Evolutionary conservation across 1,140 invertebrate genomes (phyloP).

Genomic region (Drosophila prosaltans): DNA sequence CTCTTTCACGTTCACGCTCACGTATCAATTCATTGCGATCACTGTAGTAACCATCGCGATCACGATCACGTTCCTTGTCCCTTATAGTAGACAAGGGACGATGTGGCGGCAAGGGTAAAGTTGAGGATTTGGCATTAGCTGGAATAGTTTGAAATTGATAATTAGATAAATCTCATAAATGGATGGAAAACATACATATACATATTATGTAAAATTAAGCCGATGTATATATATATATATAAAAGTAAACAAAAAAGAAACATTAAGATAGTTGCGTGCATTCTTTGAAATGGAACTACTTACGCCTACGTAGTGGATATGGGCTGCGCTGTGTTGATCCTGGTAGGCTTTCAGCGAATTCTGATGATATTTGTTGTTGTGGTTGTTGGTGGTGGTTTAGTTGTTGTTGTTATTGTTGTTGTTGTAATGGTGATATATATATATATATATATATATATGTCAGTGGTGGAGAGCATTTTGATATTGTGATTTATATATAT

Average conservation of each 20-base stretch:
- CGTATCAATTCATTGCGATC: constrained; percentile 92
- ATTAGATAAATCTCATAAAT: background rate
- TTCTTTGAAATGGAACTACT: constrained; percentile 84
- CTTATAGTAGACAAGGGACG: constrained; percentile 82
- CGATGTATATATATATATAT: too few relatives aligned
- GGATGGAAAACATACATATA: background rate
- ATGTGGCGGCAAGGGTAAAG: constrained; percentile 89
- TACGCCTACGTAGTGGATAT: constrained; percentile 91
- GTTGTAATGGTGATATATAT: constrained; percentile 29
- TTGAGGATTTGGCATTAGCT: constrained; percentile 89
- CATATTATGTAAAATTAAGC: constrained; percentile 20
- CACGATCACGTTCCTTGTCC: constrained; percentile 83
- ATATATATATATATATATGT: constrained; percentile 21
- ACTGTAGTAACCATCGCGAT: constrained; percentile 91
- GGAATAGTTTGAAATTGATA: constrained; percentile 9
- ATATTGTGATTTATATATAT: constrained; percentile 21
- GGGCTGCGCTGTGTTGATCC: constrained; percentile 92
- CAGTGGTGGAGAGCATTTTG: constrained; percentile 52
- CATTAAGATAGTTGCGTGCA: constrained; percentile 48
- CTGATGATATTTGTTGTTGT: constrained; percentile 83
- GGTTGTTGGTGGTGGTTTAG: constrained; percentile 30
- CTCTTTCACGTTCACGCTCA: constrained; percentile 87
- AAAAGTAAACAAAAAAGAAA: background rate
- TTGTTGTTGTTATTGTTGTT: constrained; percentile 39
- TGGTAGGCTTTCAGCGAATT: constrained; percentile 93